Base-by-base conservation (phyloP, 2,888 invertebrate genomes). In the Meliscaeva auricollis region DNA sequence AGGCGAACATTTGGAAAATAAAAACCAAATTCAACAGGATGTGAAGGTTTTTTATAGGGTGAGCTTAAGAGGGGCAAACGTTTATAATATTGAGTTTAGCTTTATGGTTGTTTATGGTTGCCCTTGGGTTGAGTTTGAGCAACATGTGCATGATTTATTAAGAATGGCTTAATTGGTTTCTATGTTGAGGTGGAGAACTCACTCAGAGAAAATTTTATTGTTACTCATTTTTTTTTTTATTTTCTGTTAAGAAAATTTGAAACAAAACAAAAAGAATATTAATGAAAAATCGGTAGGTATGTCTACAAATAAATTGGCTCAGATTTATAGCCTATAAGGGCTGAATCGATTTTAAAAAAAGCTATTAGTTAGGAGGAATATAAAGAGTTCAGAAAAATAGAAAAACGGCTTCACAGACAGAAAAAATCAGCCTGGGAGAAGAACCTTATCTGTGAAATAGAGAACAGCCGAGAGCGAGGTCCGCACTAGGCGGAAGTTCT, bases 111-210 rank as follows among this genome's bases (percentile, higher is more conserved):
- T 6, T 17, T 11, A 41, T 20, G 11, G 22, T 17, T 26, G 20
- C 3, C n/a, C 8, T 60, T 26, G 9, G 41, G 54, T 48, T 52
- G 38, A 70, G 13, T 60, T 32, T 26, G 75, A 60, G 75, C 80
- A 84, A 80, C 84, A 76, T 85, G 84, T 76, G 72, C 68, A 76
- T 85, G 80, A 85, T 85, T 85, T 85, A 85, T 85, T 68, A 80
- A 75, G 72, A 85, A 76, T 72, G 62, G 66, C 72, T 76, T 85
- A 80, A 85, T 85, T 85, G 80, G 80, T 84, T 80, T 79, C 41
- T 26, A 20, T 32, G 69, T 6, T 50, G 17, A 22, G 20, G 41
- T 56, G 48, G 6, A 15, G 20, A 41, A 44, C 1, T 11, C 62
- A 30, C 0, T 44, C 9, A 4, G 32, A 17, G 11, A 46, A 44